Percentiles rank a stretch among this genome's conserved stretches.
phyloP scores from a whole-genome alignment of 2,113 vertebrate genomes.

The Rhinolophus ferrumequinum region DNA sequence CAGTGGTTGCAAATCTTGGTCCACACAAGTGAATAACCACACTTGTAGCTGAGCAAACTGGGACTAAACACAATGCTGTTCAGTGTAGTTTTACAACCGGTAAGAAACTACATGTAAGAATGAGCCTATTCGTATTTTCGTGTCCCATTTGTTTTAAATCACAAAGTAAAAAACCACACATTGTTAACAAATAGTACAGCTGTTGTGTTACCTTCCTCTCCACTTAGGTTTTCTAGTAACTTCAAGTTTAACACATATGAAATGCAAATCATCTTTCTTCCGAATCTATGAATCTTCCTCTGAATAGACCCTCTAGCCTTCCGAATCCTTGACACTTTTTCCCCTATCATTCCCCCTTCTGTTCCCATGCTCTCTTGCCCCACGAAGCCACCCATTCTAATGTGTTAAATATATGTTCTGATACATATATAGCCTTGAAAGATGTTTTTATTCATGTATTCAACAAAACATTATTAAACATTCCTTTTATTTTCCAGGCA shows the following conservation, averaged over 20 bases:
- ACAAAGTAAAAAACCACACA: neutral
- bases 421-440: neutral
- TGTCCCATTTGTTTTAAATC: neutral
- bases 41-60: neutral
- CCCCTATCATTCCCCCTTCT: neutral
- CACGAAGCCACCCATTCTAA: neutral
- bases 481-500: neutral
- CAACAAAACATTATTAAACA: constrained; percentile 15
- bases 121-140: neutral
- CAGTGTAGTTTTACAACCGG: neutral
- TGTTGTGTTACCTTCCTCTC: neutral
- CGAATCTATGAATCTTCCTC: neutral
- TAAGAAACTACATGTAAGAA: neutral
- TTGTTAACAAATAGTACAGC: neutral
- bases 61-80: neutral
- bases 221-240: neutral
- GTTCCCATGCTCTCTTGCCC: neutral
- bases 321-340: neutral
- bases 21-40: neutral
- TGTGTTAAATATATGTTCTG: neutral
- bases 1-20: neutral
- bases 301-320: neutral
- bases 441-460: neutral
- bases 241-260: neutral
- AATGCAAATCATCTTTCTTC: neutral